phyloP scores from a whole-genome alignment of 1,140 invertebrate species.

The Akabosia matsudoensis region DNA sequence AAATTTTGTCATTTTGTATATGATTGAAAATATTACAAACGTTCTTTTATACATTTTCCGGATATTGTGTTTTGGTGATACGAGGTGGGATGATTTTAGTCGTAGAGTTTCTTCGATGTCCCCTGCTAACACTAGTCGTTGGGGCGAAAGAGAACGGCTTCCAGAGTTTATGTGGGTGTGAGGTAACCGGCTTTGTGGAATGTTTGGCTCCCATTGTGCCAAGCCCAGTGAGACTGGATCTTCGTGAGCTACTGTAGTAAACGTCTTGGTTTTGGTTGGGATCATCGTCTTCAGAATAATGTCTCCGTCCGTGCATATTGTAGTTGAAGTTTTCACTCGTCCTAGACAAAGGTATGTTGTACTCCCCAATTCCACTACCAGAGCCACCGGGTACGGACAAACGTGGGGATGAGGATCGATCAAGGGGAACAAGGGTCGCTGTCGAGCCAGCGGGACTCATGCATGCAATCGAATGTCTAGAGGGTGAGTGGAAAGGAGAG shows the following conservation, averaged over 20 bases:
- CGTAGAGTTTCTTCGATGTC: background rate
- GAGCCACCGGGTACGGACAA: constrained; percentile 10
- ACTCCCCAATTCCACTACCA: constrained; percentile 19
- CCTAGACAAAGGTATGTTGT: constrained; percentile 18
- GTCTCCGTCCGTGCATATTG: constrained; percentile 14
- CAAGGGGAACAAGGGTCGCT: background rate
- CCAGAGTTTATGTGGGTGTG: constrained; percentile 39
- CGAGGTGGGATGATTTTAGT: constrained; percentile 32
- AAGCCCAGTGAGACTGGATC: constrained; percentile 39
- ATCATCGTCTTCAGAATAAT: constrained; percentile 24
- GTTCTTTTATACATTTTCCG: constrained; percentile 41
- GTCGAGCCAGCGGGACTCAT: background rate
- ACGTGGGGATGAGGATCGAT: constrained; percentile 9
- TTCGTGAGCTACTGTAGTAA: constrained; percentile 25
- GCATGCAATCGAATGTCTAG: background rate
- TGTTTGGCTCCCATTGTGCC: background rate
- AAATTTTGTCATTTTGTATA: background rate
- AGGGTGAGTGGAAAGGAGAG: constrained; percentile 13
- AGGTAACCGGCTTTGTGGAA: background rate
- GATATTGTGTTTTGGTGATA: constrained; percentile 37
- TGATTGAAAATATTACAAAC: background rate
- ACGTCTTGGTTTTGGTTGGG: constrained; percentile 26
- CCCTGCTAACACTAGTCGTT: constrained; percentile 11
- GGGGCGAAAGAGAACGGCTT: constrained; percentile 44
- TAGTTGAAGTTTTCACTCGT: constrained; percentile 19